Percentiles rank a stretch among this genome's conserved stretches.
Evolutionary conservation across 2,113 vertebrate genomes (phyloP).

Genomic region (Dromas ardeola): DNA sequence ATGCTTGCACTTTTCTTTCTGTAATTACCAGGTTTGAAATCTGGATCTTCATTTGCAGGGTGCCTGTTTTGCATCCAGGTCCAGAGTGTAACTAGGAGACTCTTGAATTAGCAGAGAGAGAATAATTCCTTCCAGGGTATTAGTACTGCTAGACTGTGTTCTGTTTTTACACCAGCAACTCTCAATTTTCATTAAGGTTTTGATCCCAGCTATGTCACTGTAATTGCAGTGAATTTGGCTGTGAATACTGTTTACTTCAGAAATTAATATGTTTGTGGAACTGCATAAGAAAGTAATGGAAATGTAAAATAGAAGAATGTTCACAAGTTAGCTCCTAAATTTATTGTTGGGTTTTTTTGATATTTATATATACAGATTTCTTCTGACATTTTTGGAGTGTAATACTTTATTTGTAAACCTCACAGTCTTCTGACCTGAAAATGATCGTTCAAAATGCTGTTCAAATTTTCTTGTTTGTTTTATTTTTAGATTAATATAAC

Average conservation of each 20-base stretch:
- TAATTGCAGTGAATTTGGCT: neutral
- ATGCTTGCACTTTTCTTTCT: neutral
- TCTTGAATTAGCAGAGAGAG: neutral
- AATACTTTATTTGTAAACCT: neutral
- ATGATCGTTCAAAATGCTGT: neutral
- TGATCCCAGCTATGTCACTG: neutral
- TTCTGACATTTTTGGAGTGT: neutral
- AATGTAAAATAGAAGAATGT: neutral
- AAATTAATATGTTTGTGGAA: neutral
- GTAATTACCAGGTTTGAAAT: neutral
- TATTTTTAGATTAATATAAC: neutral
- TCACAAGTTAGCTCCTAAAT: neutral
- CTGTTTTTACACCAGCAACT: conserved; percentile 18
- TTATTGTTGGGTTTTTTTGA: neutral
- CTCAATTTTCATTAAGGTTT: neutral
- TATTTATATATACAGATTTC: neutral
- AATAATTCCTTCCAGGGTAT: conserved; percentile 19
- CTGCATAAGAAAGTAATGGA: neutral
- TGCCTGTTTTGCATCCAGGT: neutral
- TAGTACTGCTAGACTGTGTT: neutral
- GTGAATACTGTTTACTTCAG: neutral
- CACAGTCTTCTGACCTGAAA: neutral
- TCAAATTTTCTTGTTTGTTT: neutral
- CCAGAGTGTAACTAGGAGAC: neutral
- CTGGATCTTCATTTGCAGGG: neutral